Base-by-base conservation (phyloP, 2,113 vertebrate genomes). In the Picathartes gymnocephalus region DNA sequence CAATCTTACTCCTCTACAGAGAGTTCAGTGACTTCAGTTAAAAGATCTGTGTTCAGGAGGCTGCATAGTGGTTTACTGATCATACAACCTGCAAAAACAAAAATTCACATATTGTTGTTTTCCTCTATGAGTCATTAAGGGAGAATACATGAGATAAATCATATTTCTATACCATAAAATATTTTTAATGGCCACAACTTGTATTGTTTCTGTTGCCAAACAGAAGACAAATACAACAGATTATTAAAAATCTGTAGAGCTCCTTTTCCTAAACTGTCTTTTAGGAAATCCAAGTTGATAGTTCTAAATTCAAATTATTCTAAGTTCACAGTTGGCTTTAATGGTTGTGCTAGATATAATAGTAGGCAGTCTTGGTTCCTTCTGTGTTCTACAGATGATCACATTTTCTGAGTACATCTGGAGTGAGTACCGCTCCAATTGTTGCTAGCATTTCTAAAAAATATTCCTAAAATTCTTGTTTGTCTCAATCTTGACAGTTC, bases 41-140 rank as follows among this genome's bases (percentile, higher is more conserved):
- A 20, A 84, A 54, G 60, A 73, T 76, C 28, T 5, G 1, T 18
- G 53, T 51, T 82, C 64, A 85, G 57, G 65, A 90, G 56, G 81
- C 57, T 95, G 61, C 65, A 92, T 24, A 81, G 88, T 22, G 51
- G 42, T 81, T 87, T 66, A 71, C n/a, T 61, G 53, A 91, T 72
- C 28, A 33, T 47, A 89, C 35, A 90, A 93, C 86, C 69, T 93
- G 81, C 77, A 96, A 92, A 92, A 95, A 42, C 71, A 97, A 95
- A 97, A 95, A 90, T 81, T 87, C 83, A 86, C 15, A 40, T 95
- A 92, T 94, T 93, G 76, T 85, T 78, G 56, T 79, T 86, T 94
- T 86, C 56, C 51, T 74, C 20, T 74, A 1, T 17, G 58, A 82
- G 20, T 88, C 40, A 35, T 71, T 71, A 71, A 39, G 51, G 56